Percentiles rank a stretch among this genome's conserved stretches.
Evolutionary conservation across 2,113 vertebrate species (phyloP).

Genomic region (Thunnus thynnus): DNA sequence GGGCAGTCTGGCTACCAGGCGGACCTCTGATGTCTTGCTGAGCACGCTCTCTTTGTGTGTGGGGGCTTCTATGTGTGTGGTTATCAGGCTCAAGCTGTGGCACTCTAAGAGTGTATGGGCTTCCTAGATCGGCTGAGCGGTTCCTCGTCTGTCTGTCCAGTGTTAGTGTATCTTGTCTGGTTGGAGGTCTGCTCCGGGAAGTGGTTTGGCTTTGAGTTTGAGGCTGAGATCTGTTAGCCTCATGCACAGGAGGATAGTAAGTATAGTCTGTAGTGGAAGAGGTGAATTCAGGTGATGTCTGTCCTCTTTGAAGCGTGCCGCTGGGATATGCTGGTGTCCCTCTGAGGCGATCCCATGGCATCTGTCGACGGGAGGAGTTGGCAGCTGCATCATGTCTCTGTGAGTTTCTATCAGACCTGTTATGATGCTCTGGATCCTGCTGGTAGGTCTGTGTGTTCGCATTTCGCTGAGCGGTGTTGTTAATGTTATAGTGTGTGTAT

Average conservation of each 20-base stretch:
- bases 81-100: slow-evolving; percentile 43
- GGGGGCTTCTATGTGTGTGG: slow-evolving; percentile 50
- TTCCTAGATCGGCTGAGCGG: slow-evolving; percentile 36
- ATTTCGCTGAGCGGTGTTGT: slow-evolving; percentile 42
- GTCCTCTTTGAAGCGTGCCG: slow-evolving; percentile 19
- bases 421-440: slow-evolving; percentile 13
- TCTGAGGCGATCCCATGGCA: slow-evolving; percentile 80
- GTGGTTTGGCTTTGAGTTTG: slow-evolving; percentile 10
- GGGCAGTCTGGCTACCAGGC: slow-evolving; percentile 50
- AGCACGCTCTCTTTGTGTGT: slow-evolving; percentile 43
- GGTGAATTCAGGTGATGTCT: neutral
- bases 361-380: slow-evolving; percentile 45
- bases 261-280: slow-evolving; percentile 61
- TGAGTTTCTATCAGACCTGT: slow-evolving; percentile 27
- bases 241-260: slow-evolving; percentile 24
- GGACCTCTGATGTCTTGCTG: slow-evolving; percentile 60
- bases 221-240: slow-evolving; percentile 27
- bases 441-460: slow-evolving; percentile 67
- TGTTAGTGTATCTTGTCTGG: slow-evolving; percentile 34
- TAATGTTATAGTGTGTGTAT: slow-evolving; percentile 67
- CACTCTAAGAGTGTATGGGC: slow-evolving; percentile 20
- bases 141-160: slow-evolving; percentile 24
- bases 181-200: slow-evolving; percentile 20
- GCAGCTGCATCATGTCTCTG: neutral
- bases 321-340: slow-evolving; percentile 83